phyloP scores from a whole-genome alignment of 1,140 invertebrate species.

The Cydia splendana region DNA sequence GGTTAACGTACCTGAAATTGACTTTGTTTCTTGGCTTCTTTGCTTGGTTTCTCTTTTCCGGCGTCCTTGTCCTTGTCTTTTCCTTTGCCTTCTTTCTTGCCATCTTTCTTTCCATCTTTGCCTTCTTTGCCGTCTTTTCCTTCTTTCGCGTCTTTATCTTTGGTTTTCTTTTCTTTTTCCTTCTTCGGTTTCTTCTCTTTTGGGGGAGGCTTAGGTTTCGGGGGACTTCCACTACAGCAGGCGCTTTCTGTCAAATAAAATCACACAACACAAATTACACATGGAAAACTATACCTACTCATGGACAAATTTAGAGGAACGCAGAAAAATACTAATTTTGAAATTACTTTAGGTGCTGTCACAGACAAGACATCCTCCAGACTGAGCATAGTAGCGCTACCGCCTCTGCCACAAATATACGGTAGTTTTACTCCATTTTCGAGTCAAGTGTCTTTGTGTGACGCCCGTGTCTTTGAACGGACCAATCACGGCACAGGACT shows the following conservation, averaged over 20 bases:
- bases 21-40: conserved; percentile 83
- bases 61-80: conserved; percentile 80
- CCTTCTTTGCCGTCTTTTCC: conserved; percentile 79
- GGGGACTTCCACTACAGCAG: conserved; percentile 86
- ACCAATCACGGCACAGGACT: no score
- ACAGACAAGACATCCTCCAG: no score
- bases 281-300: no score
- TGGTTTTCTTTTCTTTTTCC: conserved; percentile 85
- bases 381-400: no score
- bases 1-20: conserved; percentile 80
- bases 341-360: no score
- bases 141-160: conserved; percentile 81
- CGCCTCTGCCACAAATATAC: no score
- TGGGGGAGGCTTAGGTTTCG: conserved; percentile 84
- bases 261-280: neutral
- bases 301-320: no score
- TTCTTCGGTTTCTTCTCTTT: conserved; percentile 88
- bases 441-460: no score
- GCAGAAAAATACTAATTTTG: no score
- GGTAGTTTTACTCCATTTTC: no score
- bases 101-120: conserved; percentile 80
- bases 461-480: no score
- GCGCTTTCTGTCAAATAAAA: conserved; percentile 84
- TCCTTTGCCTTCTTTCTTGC: conserved; percentile 82
- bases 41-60: conserved; percentile 78